Percentiles rank a stretch among this genome's conserved stretches.
Evolutionary conservation across 2,113 vertebrate genomes (phyloP).

Genomic region (Pelusios castaneus): DNA sequence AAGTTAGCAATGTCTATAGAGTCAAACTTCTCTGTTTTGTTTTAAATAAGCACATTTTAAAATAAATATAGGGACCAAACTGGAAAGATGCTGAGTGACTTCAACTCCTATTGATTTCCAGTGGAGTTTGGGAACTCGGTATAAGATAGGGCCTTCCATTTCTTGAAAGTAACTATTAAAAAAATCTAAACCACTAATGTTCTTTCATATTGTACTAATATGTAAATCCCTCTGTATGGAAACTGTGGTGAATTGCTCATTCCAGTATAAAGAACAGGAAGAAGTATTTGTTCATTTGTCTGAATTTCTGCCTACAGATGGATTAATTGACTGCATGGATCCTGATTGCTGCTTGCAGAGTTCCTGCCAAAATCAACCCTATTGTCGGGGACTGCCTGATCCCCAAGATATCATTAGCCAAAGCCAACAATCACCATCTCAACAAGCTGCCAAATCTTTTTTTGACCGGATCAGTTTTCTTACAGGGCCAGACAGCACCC

Average conservation of each 20-base stretch:
- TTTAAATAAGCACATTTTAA: not conserved
- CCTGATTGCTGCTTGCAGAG: constrained; percentile 96
- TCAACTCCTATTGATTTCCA: not conserved
- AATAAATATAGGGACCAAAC: not conserved
- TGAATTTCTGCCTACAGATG: constrained; percentile 86
- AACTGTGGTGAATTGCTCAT: not conserved
- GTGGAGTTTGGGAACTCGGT: not conserved
- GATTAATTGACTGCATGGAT: constrained; percentile 96
- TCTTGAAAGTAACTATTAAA: constrained; percentile 29
- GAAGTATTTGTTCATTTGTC: constrained; percentile 60
- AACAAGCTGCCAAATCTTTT: constrained; percentile 92
- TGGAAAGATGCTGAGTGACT: not conserved
- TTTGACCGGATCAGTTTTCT: constrained; percentile 93
- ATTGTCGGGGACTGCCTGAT: constrained; percentile 92
- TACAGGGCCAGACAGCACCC: constrained; percentile 89
- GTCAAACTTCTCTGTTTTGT: constrained; percentile 12
- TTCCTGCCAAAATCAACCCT: constrained; percentile 93
- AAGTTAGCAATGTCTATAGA: constrained; percentile 19
- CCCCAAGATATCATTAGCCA: constrained; percentile 88
- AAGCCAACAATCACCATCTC: constrained; percentile 83
- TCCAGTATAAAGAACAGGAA: not conserved
- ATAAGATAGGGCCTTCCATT: not conserved
- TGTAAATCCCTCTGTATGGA: not conserved
- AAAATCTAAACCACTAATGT: constrained; percentile 32
- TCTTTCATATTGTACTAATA: not conserved